Evolutionary conservation across 2,888 invertebrate species (phyloP), one percentile per base, ranked within the genome.

Genomic region (Heliothis peltigera): DNA sequence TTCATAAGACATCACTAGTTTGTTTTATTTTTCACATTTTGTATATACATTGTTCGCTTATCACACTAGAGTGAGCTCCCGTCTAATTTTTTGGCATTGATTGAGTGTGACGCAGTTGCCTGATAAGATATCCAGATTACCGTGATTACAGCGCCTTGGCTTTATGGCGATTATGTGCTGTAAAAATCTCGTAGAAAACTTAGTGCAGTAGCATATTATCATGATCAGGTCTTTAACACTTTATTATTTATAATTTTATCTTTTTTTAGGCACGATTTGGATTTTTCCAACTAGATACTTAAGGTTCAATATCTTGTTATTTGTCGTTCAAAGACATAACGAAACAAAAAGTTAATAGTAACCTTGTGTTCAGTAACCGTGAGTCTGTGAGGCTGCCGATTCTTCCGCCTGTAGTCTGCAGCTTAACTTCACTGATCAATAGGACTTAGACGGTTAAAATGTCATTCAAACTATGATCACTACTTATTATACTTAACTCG

Each of bases 101-200:
- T 94, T 94, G 92, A 92, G 90, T 86, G 85, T 92, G 92, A 92
- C 92, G 92, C 83, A 84, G 70, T 74, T 75, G 57, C 66, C 64
- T 72, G 92, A 94, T 94, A 94, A 93, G 92, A 91, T 91, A 89
- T 84, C 82, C 70, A 87, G 90, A 90, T 90, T 89, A 89, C 85
- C 77, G 82, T 87, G 91, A 91, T 91, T 90, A 91, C 68, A 77
- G 70, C 76, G 80, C 75, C 82, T 83, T 85, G 82, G 81, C 79
- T 81, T 77, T 82, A 83, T 84, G 87, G 69, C 78, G 81, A 78
- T 81, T 69, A 61, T 58, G 65, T 55, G 59, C 39, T 17, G 59
- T 76, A 75, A 67, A 79, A 70, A 68, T 73, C 73, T 76, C 22
- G 19, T 63, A n/a, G 8, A 44, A 58, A 53, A 21, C n/a, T 28